Evolutionary conservation across 2,797 vertebrate genomes (phyloP).

Genomic region (Aldrovandia affinis): DNA sequence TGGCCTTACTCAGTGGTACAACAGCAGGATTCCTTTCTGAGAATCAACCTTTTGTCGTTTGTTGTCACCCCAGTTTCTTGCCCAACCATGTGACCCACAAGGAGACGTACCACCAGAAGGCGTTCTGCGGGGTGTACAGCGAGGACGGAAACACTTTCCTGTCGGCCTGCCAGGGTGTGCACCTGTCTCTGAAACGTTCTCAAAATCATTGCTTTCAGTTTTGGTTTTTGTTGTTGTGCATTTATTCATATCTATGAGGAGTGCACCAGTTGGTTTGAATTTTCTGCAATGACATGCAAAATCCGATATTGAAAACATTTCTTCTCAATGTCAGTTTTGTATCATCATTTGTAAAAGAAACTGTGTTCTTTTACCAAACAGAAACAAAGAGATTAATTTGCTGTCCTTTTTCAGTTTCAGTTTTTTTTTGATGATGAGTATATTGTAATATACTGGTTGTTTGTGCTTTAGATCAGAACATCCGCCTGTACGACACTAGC

Average conservation of each 20-base stretch:
- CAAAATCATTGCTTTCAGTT: too few species aligned
- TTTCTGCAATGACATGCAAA: background rate
- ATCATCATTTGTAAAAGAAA: too few species aligned
- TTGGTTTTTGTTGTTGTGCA: constrained; percentile 50
- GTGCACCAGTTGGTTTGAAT: background rate
- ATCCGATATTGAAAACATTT: background rate
- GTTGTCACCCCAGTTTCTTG: constrained; percentile 80
- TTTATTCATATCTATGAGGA: background rate
- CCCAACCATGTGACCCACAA: constrained; percentile 85
- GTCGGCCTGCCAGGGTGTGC: constrained; percentile 89
- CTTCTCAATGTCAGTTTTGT: too few species aligned
- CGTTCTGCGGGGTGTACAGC: constrained; percentile 91
- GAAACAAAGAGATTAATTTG: background rate
- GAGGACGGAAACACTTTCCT: constrained; percentile 87
- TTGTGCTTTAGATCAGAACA: constrained; percentile 79
- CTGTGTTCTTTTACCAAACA: too few species aligned
- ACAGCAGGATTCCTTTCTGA: background rate
- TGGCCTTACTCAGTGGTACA: background rate
- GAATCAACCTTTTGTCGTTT: background rate
- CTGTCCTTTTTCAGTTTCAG: background rate
- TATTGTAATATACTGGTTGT: background rate
- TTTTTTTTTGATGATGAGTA: too few species aligned
- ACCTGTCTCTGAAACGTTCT: background rate
- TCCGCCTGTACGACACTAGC: constrained; percentile 86
- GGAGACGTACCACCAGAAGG: constrained; percentile 89